These are phyloP conservation scores for Periplaneta americana DNA, from an alignment of 1,140 invertebrate species.

Conservation along the genomic window DNA sequence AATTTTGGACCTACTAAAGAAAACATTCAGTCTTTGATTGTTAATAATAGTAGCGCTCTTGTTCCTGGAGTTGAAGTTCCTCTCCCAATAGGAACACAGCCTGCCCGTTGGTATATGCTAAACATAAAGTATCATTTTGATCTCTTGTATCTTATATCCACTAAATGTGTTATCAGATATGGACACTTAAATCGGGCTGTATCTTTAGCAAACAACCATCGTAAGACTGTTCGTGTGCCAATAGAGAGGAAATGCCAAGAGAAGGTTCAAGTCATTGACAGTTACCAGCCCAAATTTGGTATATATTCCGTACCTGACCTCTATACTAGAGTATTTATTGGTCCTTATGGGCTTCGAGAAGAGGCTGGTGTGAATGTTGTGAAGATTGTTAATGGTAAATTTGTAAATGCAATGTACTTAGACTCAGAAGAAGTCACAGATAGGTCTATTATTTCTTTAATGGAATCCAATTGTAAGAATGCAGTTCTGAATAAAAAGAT, in stretches of 20 bases:
- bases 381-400: not conserved
- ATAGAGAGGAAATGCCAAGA: not conserved
- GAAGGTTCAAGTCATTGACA: not conserved
- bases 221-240: slow-evolving; percentile 6
- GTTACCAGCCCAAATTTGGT: not conserved
- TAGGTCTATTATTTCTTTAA: not conserved
- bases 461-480: not conserved
- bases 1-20: not conserved
- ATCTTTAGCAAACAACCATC: not conserved
- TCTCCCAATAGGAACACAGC: not conserved
- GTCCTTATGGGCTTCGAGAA: not conserved
- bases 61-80: not conserved
- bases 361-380: not conserved
- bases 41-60: not conserved
- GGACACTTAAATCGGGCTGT: not conserved
- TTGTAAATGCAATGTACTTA: not conserved
- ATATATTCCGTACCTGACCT: not conserved
- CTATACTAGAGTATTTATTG: not conserved
- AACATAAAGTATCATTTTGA: not conserved
- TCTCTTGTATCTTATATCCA: not conserved
- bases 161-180: not conserved
- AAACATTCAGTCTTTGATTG: not conserved
- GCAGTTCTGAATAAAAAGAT: not conserved
- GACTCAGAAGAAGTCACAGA: not conserved
- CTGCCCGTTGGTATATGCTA: not conserved